Percentiles rank a stretch among this genome's conserved stretches.
These are phyloP conservation scores for Leucoraja ocellata DNA, from an alignment of 2,797 vertebrate genomes.

Conservation along the genomic window DNA sequence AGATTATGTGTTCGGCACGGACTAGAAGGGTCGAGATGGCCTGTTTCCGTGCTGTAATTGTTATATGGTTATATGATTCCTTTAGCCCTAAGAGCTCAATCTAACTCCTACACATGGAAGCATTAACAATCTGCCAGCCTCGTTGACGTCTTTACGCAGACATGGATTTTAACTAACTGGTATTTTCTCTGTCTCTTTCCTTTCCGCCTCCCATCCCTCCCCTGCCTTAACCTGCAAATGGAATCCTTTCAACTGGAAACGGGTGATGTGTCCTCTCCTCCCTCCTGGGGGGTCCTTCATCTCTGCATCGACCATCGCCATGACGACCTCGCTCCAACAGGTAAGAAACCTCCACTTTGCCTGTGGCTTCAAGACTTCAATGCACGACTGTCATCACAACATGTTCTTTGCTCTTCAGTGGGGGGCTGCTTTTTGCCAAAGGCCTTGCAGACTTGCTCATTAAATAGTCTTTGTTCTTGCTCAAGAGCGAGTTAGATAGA, in stretches of 20 bases:
- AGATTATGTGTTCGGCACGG: too few relatives aligned
- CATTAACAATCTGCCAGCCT: too few relatives aligned
- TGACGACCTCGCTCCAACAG: not conserved
- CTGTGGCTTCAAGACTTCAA: not conserved
- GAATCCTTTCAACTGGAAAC: slow-evolving; percentile 22
- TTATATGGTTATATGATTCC: too few relatives aligned
- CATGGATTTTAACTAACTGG: slow-evolving; percentile 4
- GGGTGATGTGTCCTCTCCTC: too few relatives aligned
- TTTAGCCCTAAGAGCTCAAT: too few relatives aligned
- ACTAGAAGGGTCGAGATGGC: too few relatives aligned
- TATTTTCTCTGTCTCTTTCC: not conserved
- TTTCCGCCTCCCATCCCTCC: too few relatives aligned
- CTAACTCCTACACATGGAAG: too few relatives aligned
- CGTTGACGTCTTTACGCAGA: not conserved
- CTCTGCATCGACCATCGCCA: not conserved
- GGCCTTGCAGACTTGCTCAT: not conserved
- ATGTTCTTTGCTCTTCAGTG: too few relatives aligned
- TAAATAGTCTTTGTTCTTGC: not conserved
- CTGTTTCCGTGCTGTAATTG: too few relatives aligned
- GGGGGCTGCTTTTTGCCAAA: not conserved
- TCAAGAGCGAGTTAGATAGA: too few relatives aligned
- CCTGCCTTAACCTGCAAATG: not conserved
- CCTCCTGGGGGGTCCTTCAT: not conserved
- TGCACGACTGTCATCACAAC: not conserved
- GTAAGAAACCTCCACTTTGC: not conserved